These are phyloP conservation scores for Malurus melanocephalus DNA, from an alignment of 2,113 vertebrate genomes.

Conservation along the genomic window DNA sequence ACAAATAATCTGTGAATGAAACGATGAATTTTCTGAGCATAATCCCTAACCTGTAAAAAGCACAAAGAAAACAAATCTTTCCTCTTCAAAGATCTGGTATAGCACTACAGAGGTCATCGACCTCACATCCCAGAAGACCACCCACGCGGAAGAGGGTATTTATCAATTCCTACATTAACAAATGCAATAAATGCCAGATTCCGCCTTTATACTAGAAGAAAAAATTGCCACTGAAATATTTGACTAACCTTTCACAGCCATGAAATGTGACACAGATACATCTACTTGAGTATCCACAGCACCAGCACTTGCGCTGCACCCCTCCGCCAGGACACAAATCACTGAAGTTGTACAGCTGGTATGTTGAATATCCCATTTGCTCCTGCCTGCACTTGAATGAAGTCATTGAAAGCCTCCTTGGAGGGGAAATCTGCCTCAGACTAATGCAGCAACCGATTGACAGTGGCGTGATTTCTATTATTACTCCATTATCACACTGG, in stretches of 20 bases:
- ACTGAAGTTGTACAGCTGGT: constrained; percentile 60
- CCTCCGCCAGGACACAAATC: constrained; percentile 49
- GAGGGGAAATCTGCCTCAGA: constrained; percentile 64
- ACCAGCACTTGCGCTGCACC: background rate
- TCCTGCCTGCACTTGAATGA: constrained; percentile 63
- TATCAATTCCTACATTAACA: constrained; percentile 27
- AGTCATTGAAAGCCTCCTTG: constrained; percentile 66
- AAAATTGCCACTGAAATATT: constrained; percentile 20
- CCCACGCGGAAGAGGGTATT: constrained; percentile 27
- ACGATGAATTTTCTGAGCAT: background rate
- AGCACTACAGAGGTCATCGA: background rate
- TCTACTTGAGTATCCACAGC: constrained; percentile 32
- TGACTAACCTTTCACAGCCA: constrained; percentile 64
- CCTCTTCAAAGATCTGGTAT: background rate
- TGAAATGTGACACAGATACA: constrained; percentile 44
- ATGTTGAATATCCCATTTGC: constrained; percentile 54
- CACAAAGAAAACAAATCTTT: constrained; percentile 43
- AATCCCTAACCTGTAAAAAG: background rate
- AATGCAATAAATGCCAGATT: constrained; percentile 43
- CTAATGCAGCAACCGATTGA: constrained; percentile 67
- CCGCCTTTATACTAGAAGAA: background rate
- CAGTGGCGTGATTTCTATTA: constrained; percentile 81
- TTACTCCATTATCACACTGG: constrained; percentile 85
- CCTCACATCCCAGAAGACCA: constrained; percentile 60
- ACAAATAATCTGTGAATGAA: background rate